phyloP scores from a whole-genome alignment of 2,888 invertebrate genomes.

The Dendrolimus pini region DNA sequence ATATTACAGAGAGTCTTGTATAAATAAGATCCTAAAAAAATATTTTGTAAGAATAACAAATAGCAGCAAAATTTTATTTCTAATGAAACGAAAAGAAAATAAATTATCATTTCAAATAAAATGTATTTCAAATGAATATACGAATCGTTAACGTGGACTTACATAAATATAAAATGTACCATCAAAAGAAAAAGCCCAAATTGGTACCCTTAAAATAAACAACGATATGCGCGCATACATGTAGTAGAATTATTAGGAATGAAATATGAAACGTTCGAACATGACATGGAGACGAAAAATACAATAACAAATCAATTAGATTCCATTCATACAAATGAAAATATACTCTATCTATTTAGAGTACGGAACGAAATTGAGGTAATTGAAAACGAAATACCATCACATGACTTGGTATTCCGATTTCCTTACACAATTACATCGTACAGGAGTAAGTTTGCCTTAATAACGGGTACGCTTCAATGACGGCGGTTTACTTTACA shows the following conservation, averaged over 20 bases:
- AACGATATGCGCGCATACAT: background rate
- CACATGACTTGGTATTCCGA: constrained; percentile 12
- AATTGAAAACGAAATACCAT: background rate
- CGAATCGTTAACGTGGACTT: background rate
- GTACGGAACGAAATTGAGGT: background rate
- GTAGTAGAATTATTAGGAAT: background rate
- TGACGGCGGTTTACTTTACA: constrained; percentile 52
- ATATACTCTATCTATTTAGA: background rate
- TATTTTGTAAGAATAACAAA: no score
- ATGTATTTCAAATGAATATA: background rate
- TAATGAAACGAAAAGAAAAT: no score
- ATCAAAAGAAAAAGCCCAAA: background rate
- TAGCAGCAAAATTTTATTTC: no score
- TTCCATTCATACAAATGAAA: background rate
- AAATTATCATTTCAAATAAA: no score
- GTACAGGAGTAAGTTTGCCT: constrained; percentile 33
- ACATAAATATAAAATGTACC: background rate
- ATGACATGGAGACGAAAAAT: background rate
- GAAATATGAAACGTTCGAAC: background rate
- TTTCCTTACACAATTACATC: constrained; percentile 28
- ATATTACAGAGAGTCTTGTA: no score
- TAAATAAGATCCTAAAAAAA: no score
- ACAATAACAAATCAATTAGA: background rate
- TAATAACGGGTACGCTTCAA: constrained; percentile 39
- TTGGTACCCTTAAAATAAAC: background rate